Conservation (phyloP, 2,888 invertebrate genomes). For the Dinocampus coccinellae region DNA sequence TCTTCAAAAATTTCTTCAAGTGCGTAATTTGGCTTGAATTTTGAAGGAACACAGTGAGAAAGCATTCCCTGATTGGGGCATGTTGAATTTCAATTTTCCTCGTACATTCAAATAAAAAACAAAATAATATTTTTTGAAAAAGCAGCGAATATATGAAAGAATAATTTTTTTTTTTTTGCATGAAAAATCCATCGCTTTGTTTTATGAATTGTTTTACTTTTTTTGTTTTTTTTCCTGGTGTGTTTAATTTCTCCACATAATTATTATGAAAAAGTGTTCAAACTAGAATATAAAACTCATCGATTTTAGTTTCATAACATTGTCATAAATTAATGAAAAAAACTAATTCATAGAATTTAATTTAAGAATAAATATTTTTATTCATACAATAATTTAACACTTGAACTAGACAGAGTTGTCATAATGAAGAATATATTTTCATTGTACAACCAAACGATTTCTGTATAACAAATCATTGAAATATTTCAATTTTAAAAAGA, state of each 20-base stretch:
- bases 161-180: not conserved
- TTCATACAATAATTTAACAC: not conserved
- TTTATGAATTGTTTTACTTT: conserved; percentile 11
- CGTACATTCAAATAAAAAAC: not conserved
- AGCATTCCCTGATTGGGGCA: conserved; percentile 43
- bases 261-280: not conserved
- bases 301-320: not conserved
- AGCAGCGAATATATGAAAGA: not conserved
- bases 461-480: not conserved
- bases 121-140: not conserved
- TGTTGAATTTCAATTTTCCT: conserved; percentile 50
- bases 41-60: conserved; percentile 14
- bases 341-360: not conserved
- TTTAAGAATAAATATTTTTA: not conserved
- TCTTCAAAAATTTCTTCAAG: conserved; percentile 98
- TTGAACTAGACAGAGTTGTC: not conserved
- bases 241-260: not conserved
- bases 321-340: not conserved
- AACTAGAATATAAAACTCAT: not conserved
- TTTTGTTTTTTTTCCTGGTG: conserved; percentile 14
- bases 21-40: conserved; percentile 72
- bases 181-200: not conserved
- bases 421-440: not conserved
- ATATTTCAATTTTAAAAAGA: not conserved
- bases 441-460: not conserved